Percentiles rank a stretch among this genome's conserved stretches.
These are phyloP conservation scores for Apodemia duryi DNA, from an alignment of 2,888 invertebrate genomes.

Conservation along the genomic window DNA sequence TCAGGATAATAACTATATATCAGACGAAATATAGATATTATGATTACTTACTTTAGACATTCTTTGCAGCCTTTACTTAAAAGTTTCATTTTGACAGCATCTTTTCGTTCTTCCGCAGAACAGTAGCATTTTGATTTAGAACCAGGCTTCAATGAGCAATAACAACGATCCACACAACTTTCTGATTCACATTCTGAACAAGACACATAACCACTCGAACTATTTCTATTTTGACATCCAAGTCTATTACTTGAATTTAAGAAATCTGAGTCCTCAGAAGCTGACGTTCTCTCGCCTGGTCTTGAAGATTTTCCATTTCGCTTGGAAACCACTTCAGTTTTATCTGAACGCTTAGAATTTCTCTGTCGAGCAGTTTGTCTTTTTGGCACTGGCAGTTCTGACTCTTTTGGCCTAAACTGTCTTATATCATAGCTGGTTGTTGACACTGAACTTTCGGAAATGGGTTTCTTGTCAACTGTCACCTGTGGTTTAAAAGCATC, in stretches of 20 bases:
- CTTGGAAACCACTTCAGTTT: conserved; percentile 61
- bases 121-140: conserved; percentile 82
- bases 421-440: conserved; percentile 82
- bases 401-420: conserved; percentile 80
- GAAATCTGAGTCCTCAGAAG: conserved; percentile 82
- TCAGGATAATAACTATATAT: too few relatives aligned
- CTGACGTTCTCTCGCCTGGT: conserved; percentile 79
- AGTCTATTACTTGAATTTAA: conserved; percentile 77
- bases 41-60: conserved; percentile 64
- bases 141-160: conserved; percentile 86
- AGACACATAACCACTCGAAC: conserved; percentile 87
- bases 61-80: conserved; percentile 64
- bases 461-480: conserved; percentile 47
- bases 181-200: conserved; percentile 95
- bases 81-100: conserved; percentile 51
- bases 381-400: conserved; percentile 59
- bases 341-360: conserved; percentile 63
- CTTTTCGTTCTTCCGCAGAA: conserved; percentile 73
- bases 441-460: conserved; percentile 80
- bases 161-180: conserved; percentile 91
- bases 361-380: conserved; percentile 62
- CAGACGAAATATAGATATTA: conserved; percentile 21
- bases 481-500: conserved; percentile 22
- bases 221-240: conserved; percentile 81
- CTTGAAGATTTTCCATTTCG: conserved; percentile 66